phyloP scores from a whole-genome alignment of 2,888 invertebrate species.

The Aspidiotus rigidus region DNA sequence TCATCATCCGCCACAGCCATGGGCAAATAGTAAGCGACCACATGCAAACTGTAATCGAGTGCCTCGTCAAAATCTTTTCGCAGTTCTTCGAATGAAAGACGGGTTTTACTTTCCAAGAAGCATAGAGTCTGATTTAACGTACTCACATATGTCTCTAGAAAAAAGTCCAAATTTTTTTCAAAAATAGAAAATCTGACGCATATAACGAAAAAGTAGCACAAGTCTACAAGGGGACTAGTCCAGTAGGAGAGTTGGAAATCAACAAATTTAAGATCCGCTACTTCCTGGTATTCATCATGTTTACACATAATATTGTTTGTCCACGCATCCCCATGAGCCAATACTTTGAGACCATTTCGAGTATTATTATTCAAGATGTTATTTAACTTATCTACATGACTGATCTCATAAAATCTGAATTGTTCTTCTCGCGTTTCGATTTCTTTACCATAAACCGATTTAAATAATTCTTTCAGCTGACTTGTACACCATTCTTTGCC shows the following conservation, averaged over 20 bases:
- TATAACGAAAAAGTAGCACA: slow-evolving; percentile 33
- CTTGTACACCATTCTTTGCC: slow-evolving; percentile 1
- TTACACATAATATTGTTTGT: slow-evolving; percentile 35
- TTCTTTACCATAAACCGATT: not conserved
- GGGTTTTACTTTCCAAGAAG: slow-evolving; percentile 1
- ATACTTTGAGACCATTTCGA: not conserved
- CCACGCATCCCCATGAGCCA: slow-evolving; percentile 15
- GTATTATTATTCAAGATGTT: not conserved
- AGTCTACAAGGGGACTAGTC: slow-evolving; percentile 33
- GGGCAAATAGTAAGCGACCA: too few species aligned
- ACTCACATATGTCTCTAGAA: slow-evolving; percentile 22
- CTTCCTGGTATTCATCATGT: slow-evolving; percentile 16
- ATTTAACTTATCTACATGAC: not conserved
- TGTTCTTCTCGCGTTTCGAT: not conserved
- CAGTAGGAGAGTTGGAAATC: slow-evolving; percentile 34
- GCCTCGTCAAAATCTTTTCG: too few species aligned
- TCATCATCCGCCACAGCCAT: too few species aligned
- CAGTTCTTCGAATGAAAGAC: too few species aligned
- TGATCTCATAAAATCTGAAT: not conserved
- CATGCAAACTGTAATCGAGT: too few species aligned
- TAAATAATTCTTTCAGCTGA: not conserved
- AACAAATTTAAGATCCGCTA: slow-evolving; percentile 21
- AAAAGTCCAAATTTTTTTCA: slow-evolving; percentile 17
- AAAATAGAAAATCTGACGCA: slow-evolving; percentile 29
- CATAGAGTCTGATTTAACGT: slow-evolving; percentile 23